Evolutionary conservation across 2,888 invertebrate genomes (phyloP), one percentile per base, ranked within the genome.

Genomic region (Xestia ashworthii): DNA sequence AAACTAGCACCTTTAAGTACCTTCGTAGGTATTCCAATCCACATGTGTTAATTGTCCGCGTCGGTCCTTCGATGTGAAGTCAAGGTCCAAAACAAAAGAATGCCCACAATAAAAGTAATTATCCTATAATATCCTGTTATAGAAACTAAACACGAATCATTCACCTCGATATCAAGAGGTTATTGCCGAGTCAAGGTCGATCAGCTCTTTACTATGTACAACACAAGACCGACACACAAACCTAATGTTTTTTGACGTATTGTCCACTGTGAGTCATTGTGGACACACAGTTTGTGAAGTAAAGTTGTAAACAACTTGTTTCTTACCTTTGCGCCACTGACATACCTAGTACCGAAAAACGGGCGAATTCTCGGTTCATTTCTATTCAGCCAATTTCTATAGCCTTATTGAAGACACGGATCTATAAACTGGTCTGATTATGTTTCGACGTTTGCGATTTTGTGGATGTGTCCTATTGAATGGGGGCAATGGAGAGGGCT

Each of bases 151-250:
- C 89, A 92, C 86, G 91, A 90, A 89, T 91, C 89, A 76, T 90
- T 92, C 90, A 91, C 90, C 89, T 92, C 91, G 86, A 85, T 90
- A 86, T 76, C 74, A 66, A 85, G 89, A 89, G 87, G 87, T 88
- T 87, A 84, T 82, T 89, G 87, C 65, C 84, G 84, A 93, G 91
- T 92, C 91, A 94, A 93, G 92, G 93, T 86, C 91, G 91, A 90
- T 88, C 85, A 80, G 71, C 78, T 69, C 79, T 72, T 93, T 93
- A 91, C 90, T 93, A 94, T 93, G 93, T 91, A 84, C 65, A 77
- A 76, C 90, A 85, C 90, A 89, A 87, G 76, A 83, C 75, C 87
- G 91, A 89, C 93, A 93, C 88, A 88, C 82, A 92, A 93, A 92
- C 90, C 90, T 89, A 90, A 92, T 88, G 89, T 87, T 89, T 89